Conservation (phyloP, 2,888 invertebrate genomes). For the Caradrina clavipalpis region DNA sequence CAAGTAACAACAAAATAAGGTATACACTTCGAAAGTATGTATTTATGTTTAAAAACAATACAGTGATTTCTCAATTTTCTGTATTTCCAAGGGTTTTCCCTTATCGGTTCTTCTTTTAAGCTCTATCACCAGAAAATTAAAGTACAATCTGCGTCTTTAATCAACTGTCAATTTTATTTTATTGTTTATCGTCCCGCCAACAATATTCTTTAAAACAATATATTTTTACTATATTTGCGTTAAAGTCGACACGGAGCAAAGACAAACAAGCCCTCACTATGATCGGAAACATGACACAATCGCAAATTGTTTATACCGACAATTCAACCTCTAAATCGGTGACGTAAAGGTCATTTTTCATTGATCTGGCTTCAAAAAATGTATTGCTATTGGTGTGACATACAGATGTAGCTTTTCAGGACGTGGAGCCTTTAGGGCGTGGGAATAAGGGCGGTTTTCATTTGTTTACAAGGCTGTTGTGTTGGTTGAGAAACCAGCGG, state of each 20-base stretch:
- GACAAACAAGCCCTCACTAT: slow-evolving; percentile 66
- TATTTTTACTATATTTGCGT: slow-evolving; percentile 63
- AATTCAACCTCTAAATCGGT: slow-evolving; percentile 46
- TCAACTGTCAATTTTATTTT: background rate
- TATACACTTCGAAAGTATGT: no score
- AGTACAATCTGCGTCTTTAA: background rate
- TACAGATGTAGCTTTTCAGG: slow-evolving; percentile 44
- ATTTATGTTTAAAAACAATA: no score
- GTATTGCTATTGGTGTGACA: slow-evolving; percentile 54
- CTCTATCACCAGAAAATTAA: background rate
- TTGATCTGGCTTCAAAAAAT: slow-evolving; percentile 46
- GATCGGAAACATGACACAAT: slow-evolving; percentile 62
- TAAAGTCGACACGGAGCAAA: slow-evolving; percentile 65
- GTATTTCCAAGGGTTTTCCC: background rate
- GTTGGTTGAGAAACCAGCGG: slow-evolving; percentile 65
- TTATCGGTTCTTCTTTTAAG: background rate
- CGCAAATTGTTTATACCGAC: slow-evolving; percentile 41
- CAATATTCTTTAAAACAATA: slow-evolving; percentile 42
- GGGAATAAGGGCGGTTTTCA: slow-evolving; percentile 36
- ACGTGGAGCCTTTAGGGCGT: slow-evolving; percentile 10
- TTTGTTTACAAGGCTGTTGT: slow-evolving; percentile 24
- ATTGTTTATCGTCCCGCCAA: background rate
- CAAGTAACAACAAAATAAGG: no score
- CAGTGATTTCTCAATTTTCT: no score
- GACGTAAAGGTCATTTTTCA: slow-evolving; percentile 48